Conservation (phyloP, 1,140 invertebrate genomes). For the Scaptomyza montana region DNA sequence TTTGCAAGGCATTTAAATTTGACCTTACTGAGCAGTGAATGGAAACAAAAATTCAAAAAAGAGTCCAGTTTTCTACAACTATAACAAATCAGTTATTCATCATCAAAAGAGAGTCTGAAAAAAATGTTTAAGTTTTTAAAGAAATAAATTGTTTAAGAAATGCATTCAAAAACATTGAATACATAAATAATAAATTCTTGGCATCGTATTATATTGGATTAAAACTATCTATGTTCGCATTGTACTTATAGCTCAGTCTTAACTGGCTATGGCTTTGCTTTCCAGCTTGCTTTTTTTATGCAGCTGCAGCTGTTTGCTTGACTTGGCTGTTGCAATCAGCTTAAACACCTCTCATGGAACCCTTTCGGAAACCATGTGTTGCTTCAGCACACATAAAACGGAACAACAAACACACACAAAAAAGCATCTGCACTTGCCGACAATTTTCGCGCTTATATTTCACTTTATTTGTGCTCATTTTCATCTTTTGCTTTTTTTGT, state of each 20-base stretch:
- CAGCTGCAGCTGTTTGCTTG: slow-evolving; percentile 13
- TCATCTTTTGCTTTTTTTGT: slow-evolving; percentile 14
- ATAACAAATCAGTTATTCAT: too few relatives aligned
- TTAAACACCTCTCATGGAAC: slow-evolving; percentile 53
- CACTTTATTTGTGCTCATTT: slow-evolving; percentile 45
- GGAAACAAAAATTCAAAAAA: slow-evolving; percentile 1
- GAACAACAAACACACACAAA: not conserved
- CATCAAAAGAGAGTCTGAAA: too few relatives aligned
- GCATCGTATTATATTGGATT: too few relatives aligned
- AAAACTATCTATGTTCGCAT: too few relatives aligned
- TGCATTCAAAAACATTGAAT: too few relatives aligned
- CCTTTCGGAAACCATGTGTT: slow-evolving; percentile 67
- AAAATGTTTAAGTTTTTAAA: not conserved
- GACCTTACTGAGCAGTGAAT: not conserved
- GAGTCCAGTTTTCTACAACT: not conserved
- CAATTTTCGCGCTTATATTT: slow-evolving; percentile 39
- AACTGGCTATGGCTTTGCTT: too few relatives aligned
- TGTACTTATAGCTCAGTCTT: too few relatives aligned
- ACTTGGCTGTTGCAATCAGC: slow-evolving; percentile 51
- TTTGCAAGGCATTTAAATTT: slow-evolving; percentile 5
- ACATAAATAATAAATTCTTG: too few relatives aligned
- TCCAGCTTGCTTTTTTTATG: not conserved
- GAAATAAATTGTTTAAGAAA: too few relatives aligned
- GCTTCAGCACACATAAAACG: slow-evolving; percentile 41
- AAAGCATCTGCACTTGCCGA: slow-evolving; percentile 15